Base-by-base conservation (phyloP, 2,797 vertebrate genomes). In the Sternotherus odoratus region DNA sequence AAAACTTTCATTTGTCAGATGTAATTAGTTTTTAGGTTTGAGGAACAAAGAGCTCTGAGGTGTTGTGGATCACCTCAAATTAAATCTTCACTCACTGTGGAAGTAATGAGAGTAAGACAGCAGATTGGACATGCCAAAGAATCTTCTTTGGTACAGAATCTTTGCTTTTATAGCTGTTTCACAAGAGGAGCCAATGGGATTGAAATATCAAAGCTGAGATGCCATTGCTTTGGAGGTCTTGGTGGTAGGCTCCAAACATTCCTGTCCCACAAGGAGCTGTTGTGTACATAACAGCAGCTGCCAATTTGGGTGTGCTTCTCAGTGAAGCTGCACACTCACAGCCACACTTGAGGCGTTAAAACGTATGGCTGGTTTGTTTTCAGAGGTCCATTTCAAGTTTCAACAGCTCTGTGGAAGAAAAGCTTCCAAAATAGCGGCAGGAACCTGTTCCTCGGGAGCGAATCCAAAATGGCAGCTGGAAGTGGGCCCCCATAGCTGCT, bases 1-100 rank as follows among this genome's bases (percentile, higher is more conserved):
- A 46, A 82, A 33, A 8, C 16, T 49, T 33, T 75, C 77, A 87
- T 33, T 0, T 0, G 33, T 28, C 1, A 39, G 85, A 49, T 56
- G 91, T 92, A 69, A 82, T 93, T 80, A 63, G 85, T 81, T 78
- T 33, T 10, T 5, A 12, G 77, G 6, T 48, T 2, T 30, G 93
- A 46, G 46, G 77, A 80, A 50, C 54, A 75, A 75, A 80, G 72
- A 49, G 72, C 66, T 87, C 2, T 1, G 83, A 57, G 91, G 60
- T 49, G 83, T 30, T 79, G 87, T 87, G 89, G 69, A 8, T 57
- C 12, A 4, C 3, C 3, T 56, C 28, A 17, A 53, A 56, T 28
- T 8, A 43, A 17, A 81, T 0, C 48, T 56, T 26, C 1, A 69
- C 79, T 30, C 0, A 1, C 53, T 4, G 66, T 1, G 82, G 63